Evolutionary conservation across 2,113 vertebrate species (phyloP).

Genomic region (Megaceryle torquata): DNA sequence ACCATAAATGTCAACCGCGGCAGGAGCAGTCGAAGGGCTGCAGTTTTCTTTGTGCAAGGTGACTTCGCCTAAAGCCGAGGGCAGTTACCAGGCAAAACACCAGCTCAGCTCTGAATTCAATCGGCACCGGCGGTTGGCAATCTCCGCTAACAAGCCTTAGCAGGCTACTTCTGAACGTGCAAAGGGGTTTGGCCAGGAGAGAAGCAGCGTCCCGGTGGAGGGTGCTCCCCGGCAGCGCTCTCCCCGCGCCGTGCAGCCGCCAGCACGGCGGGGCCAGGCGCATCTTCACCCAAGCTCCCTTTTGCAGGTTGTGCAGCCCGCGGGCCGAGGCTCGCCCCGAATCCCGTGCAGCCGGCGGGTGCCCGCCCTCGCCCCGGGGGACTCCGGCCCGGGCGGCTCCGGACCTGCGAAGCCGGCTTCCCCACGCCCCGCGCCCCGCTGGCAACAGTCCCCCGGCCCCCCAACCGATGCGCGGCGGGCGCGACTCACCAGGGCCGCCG

Average conservation of each 20-base stretch:
- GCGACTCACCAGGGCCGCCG: constrained; percentile 43
- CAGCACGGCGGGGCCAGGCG: not conserved
- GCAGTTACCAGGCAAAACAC: not conserved
- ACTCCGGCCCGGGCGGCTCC: too few relatives aligned
- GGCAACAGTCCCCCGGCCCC: not conserved
- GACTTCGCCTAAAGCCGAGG: not conserved
- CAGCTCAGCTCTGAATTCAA: not conserved
- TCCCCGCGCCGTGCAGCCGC: not conserved
- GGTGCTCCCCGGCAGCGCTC: not conserved
- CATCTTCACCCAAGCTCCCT: not conserved
- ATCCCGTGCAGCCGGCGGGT: too few relatives aligned
- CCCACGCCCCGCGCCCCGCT: too few relatives aligned
- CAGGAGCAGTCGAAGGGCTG: not conserved
- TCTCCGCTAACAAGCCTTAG: not conserved
- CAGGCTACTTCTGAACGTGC: accelerated
- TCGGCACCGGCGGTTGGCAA: not conserved
- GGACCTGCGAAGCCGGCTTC: too few relatives aligned
- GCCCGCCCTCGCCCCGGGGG: not conserved
- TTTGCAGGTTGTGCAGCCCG: not conserved
- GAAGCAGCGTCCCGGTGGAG: accelerated
- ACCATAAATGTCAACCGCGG: not conserved
- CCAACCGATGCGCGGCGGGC: not conserved
- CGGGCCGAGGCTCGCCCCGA: not conserved
- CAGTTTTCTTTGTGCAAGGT: not conserved
- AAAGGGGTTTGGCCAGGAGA: not conserved